Evolutionary conservation across 2,888 invertebrate species (phyloP).

Genomic region (Cryptus viduatorius): DNA sequence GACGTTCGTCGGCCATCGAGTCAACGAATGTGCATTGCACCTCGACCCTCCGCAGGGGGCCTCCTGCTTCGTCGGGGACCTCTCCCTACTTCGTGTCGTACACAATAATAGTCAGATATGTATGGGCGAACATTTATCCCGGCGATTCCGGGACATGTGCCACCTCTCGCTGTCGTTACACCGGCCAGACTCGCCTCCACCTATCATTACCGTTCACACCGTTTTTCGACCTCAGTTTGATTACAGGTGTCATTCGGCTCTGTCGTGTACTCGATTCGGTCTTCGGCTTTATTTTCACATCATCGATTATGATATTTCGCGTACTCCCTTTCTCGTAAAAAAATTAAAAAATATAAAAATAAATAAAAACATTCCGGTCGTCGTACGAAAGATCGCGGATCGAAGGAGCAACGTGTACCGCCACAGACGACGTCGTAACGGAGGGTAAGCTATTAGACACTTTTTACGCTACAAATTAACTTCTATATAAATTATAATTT

Average conservation of each 20-base stretch:
- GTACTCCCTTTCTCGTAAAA: neutral
- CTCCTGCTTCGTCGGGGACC: constrained; percentile 26
- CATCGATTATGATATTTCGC: neutral
- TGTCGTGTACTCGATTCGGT: constrained; percentile 61
- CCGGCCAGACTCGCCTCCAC: constrained; percentile 67
- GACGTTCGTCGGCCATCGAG: constrained; percentile 4
- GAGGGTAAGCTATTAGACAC: neutral
- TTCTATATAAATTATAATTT: no score
- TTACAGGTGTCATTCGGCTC: constrained; percentile 82
- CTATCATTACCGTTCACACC: constrained; percentile 79
- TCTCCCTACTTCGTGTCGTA: constrained; percentile 15
- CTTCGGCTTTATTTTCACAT: constrained; percentile 32
- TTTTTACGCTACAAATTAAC: neutral
- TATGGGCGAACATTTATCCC: constrained; percentile 71
- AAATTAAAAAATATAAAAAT: no score
- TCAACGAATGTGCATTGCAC: constrained; percentile 33
- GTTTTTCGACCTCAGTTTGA: constrained; percentile 83
- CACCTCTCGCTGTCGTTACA: constrained; percentile 63
- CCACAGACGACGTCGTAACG: neutral
- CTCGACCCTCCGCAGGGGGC: constrained; percentile 29
- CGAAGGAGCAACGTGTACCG: neutral
- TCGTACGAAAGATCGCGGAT: neutral
- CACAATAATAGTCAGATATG: constrained; percentile 7
- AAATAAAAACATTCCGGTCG: neutral
- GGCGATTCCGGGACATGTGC: constrained; percentile 69